Evolutionary conservation across 2,797 vertebrate genomes (phyloP), one percentile per base, ranked within the genome.

Genomic region (Hipposideros larvatus): DNA sequence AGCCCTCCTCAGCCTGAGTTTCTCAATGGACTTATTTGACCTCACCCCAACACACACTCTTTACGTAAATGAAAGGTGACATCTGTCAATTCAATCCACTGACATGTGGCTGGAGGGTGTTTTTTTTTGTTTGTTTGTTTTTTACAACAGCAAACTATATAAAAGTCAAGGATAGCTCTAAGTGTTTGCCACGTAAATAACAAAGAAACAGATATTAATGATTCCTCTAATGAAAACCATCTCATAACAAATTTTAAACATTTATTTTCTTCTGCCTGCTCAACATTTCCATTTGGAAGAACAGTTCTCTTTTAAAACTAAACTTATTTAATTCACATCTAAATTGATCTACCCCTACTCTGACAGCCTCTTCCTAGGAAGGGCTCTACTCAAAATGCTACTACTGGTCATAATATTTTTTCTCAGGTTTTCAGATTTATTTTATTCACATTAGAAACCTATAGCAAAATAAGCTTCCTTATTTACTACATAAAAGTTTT

Each of bases 171-270:
- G 21, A 43, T 68, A 46, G 28, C 2, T 82, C 31, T 19, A 46
- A 55, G 10, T 21, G 26, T 92, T 59, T 94, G 7, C 5, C 14
- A 37, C 19, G 41, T 43, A 75, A 21, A 83, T 2, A 80, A 18
- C 2, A 89, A 95, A 84, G 2, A 82, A 73, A 79, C 9, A 51
- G 16, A 31, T 34, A 48, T 82, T 70, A 70, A 37, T 11, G 2
- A 79, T 83, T 83, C 4, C 9, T 89, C 31, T 91, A n/a, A 93
- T 31, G 8, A 80, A 3, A 88, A 68, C 4, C 0, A 31, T 91
- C 73, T 28, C 19, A 43, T 77, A 78, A 70, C 9, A 93, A 70
- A 57, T 86, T 89, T 65, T 74, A 83, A 88, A 46, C 7, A 65
- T 55, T 34, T 37, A 15, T 65, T 74, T 63, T 78, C 16, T 65